Base-by-base conservation (phyloP, 1,140 invertebrate species). In the Plutomurus gul region DNA sequence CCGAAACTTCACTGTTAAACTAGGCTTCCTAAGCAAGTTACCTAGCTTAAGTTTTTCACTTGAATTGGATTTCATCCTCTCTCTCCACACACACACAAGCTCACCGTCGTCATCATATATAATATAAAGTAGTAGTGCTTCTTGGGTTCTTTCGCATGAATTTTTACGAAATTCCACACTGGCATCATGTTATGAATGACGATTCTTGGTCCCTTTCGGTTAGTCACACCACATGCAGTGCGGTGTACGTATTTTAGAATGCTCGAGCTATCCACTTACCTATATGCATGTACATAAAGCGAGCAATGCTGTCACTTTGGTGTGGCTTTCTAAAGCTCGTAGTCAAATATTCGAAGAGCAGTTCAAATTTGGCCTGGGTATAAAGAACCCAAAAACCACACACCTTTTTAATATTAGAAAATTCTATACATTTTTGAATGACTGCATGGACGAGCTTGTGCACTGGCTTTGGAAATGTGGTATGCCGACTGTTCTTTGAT, bases 401-500 rank as follows among this genome's bases (percentile, higher is more conserved):
- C 30, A 36, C 27, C 36, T 65, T 65, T 65, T 65, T 30, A 65
- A 65, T 65, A 65, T 65, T 65, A 30, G 56, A 65, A 65, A 65
- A 65, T 65, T 65, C 56, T 65, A 65, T 65, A 30, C 56, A 65
- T 65, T 65, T 65, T 65, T 65, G 27, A 65, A 33, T 65, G 56
- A 36, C 13, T 65, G n/a, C n/a, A n/a, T n/a, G n/a, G n/a, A n/a
- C n/a, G n/a, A n/a, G n/a, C 16, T 6, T n/a, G 56, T 65, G 16
- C n/a, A 30, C 16, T 43, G 11, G 11, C 11, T 33, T n/a, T 65
- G 27, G 3, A 65, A 65, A 13, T 27, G 56, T 65, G 13, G 16
- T 65, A 33, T 65, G 56, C 25, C 25, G 18, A n/a, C n/a, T n/a
- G n/a, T n/a, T n/a, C n/a, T n/a, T n/a, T n/a, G n/a, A n/a, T n/a